A percentile compares a stretch with the other conserved stretches of the same genome.
phyloP scores from a whole-genome alignment of 1,140 invertebrate genomes.

The Heliconius eleuchia region DNA sequence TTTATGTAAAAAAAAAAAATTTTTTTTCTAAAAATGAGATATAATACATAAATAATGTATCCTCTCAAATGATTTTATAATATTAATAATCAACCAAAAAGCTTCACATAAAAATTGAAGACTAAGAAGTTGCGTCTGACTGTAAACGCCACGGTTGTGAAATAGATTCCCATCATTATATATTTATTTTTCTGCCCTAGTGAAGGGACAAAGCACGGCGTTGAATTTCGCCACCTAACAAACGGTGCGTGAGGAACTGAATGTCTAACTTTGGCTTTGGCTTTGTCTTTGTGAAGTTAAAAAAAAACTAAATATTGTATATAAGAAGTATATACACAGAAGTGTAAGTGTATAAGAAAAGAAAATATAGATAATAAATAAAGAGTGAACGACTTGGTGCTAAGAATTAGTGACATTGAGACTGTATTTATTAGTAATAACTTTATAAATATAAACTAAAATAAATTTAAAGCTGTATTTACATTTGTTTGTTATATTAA shows the following conservation, averaged over 20 bases:
- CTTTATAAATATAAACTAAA: background rate
- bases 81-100: background rate
- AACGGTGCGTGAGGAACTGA: too few species aligned
- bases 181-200: too few species aligned
- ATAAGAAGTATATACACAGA: background rate
- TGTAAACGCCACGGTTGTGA: too few species aligned
- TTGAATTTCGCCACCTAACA: too few species aligned
- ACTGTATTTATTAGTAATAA: constrained; percentile 27
- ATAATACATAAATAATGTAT: too few species aligned
- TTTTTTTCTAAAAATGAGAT: too few species aligned
- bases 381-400: constrained; percentile 31
- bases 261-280: too few species aligned
- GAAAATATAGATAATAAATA: background rate
- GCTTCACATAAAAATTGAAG: background rate
- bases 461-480: constrained; percentile 23
- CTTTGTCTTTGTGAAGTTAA: background rate
- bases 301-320: background rate
- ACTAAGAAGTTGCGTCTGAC: too few species aligned
- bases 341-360: background rate
- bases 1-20: too few species aligned
- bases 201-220: too few species aligned
- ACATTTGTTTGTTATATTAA: background rate
- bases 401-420: constrained; percentile 36
- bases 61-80: background rate
- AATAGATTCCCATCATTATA: too few species aligned